Base-by-base conservation (phyloP, 2,113 vertebrate genomes). In the Ctenodactylus gundi region DNA sequence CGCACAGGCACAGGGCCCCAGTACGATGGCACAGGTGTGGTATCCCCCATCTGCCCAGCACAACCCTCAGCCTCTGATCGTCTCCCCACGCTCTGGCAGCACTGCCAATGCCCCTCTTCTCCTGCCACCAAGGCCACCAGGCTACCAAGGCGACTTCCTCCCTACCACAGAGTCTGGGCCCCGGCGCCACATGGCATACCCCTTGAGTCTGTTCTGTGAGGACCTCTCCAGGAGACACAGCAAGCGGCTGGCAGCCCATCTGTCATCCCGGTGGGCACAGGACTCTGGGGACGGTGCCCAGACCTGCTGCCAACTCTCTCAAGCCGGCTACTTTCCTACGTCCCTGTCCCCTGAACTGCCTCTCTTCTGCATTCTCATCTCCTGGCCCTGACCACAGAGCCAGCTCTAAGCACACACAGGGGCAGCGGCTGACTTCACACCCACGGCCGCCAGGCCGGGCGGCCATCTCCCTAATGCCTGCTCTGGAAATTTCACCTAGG, bases 201-300 rank as follows among this genome's bases (percentile, higher is more conserved):
- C 82, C 39, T 8, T 29, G 1, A 15, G 25, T 41, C 53, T 31
- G 11, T 4, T 58, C 46, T 1, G 13, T 0, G 2, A 36, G 83
- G 83, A 44, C 62, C 62, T 81, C 86, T 44, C 89, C 0, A 67
- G 95, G 91, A 55, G 36, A n/a, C 78, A 70, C 0, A 0, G 41
- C 7, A 4, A 58, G 77, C 93, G 23, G 73, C 77, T 27, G 70
- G 55, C 46, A 53, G 93, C 88, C 97, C 97, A 97, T 97, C 97
- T 97, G 97, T 97, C 97, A 92, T 0, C 94, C 20, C 0, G 15
- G 65, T 29, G 0, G 57, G 70, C 86, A 9, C 14, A 4, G 51
- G 0, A 0, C 82, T 73, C 75, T 31, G 55, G 89, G 76, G 81
- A 72, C 0, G 2, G 44, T 70, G 88, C 76, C 76, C 5, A 1